A percentile compares a stretch with the other conserved stretches of the same genome.
These are phyloP conservation scores for Bagarius yarrelli DNA, from an alignment of 2,113 vertebrate genomes.

Conservation along the genomic window DNA sequence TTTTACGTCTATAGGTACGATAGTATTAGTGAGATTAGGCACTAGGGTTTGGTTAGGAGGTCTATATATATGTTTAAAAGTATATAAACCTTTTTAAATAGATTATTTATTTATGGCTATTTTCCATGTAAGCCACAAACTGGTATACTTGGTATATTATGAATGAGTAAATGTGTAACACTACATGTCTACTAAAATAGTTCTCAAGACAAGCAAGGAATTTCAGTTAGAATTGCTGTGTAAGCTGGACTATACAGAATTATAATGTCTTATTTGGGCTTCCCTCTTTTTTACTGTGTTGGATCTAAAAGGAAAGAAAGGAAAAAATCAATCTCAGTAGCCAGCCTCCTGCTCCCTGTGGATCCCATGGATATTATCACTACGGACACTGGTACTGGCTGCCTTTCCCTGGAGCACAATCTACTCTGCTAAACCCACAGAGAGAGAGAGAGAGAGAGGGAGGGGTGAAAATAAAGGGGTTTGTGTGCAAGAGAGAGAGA, in stretches of 20 bases:
- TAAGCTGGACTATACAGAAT: neutral
- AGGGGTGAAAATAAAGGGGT: neutral
- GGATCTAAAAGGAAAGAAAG: conserved; percentile 1
- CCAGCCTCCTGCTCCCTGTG: conserved; percentile 29
- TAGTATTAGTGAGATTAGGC: no score
- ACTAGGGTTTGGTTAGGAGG: no score
- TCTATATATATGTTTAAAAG: neutral
- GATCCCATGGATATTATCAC: conserved; percentile 25
- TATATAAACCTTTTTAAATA: neutral
- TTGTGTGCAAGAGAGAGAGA: neutral
- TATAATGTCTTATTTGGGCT: neutral
- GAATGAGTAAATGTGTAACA: conserved; percentile 23
- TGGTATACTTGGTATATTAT: neutral
- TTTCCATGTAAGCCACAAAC: neutral
- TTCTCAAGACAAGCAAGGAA: neutral
- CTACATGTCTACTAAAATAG: neutral
- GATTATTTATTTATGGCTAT: neutral
- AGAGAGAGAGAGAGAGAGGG: neutral
- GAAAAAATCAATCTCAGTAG: conserved; percentile 20
- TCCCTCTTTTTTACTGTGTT: neutral
- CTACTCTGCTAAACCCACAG: neutral
- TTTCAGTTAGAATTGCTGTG: neutral
- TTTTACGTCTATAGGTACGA: no score
- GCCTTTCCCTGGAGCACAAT: conserved; percentile 23
- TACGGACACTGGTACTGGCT: conserved; percentile 26